Evolutionary conservation across 2,797 vertebrate species (phyloP), one percentile per base, ranked within the genome.

Genomic region (Antrozous pallidus): DNA sequence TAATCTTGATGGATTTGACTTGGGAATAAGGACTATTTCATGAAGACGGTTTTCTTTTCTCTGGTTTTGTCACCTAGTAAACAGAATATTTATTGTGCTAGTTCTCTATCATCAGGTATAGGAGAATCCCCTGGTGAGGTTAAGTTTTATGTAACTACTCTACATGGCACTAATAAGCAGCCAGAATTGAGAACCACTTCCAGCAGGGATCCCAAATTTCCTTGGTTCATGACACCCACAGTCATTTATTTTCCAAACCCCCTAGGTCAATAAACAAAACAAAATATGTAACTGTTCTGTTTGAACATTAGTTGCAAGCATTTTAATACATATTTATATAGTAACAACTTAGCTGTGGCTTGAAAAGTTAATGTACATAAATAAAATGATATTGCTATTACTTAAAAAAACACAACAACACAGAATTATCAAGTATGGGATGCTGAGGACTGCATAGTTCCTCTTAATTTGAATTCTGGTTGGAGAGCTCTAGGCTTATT

Each of bases 91-190:
- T 89, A 73, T 54, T 2, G 8, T 47, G 40, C 5, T 58, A 71
- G 20, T 87, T 84, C 24, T 80, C 14, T 87, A 16, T 77, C 4
- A 12, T 89, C 75, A 79, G 33, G 20, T 58, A 65, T 22, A 56
- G 13, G 0, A 70, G 11, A 78, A 69, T 91, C 14, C 28, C 40
- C 26, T 69, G 20, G 42, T 91, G 38, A 74, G 33, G 45, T 86
- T 79, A 78, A 67, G 78, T 75, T 83, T 78, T 54, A 42, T 61
- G 22, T 89, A 89, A 87, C 91, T 78, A 54, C 5, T 93, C 33
- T 20, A 42, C 22, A 7, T 83, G 26, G 70, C 87, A 8, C 4
- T 89, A 87, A 65, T 65, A 88, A 89, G 22, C 36, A 71, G 5
- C 11, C 28, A 78, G 26, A 8, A 70, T 36, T 94, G 7, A 83